These are phyloP conservation scores for Phrynosoma platyrhinos DNA, from an alignment of 2,113 vertebrate genomes.

Conservation along the genomic window DNA sequence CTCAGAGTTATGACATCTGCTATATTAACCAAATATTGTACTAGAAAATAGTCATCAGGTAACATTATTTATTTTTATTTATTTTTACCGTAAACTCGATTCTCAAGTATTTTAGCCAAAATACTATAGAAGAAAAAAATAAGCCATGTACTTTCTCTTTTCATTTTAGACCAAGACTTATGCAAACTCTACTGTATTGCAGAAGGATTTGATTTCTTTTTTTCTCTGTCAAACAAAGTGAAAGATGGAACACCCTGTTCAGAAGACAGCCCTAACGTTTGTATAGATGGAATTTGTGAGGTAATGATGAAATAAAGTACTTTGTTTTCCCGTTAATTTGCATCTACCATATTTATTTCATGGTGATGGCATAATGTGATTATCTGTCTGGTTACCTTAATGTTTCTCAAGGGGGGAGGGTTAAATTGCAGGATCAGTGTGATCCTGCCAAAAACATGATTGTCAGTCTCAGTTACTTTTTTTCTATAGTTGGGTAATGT, in stretches of 20 bases:
- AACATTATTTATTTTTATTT: too few species aligned
- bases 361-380: not conserved
- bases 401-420: not conserved
- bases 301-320: slow-evolving; percentile 74
- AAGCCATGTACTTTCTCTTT: slow-evolving; percentile 62
- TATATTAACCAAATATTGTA: too few species aligned
- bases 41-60: too few species aligned
- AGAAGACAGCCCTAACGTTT: slow-evolving; percentile 85
- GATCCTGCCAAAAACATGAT: not conserved
- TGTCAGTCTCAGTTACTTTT: too few species aligned
- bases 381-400: not conserved
- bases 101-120: not conserved
- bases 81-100: too few species aligned
- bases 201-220: slow-evolving; percentile 94
- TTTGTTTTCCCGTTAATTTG: slow-evolving; percentile 9
- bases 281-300: slow-evolving; percentile 91
- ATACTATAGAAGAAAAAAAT: slow-evolving; percentile 3
- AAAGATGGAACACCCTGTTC: slow-evolving; percentile 90
- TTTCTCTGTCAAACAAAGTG: slow-evolving; percentile 92
- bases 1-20: too few species aligned
- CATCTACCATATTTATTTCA: not conserved
- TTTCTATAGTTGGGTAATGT: not conserved
- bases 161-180: slow-evolving; percentile 86
- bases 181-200: slow-evolving; percentile 94
- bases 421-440: not conserved